These are phyloP conservation scores for Atta colombica DNA, from an alignment of 1,140 invertebrate genomes.

Conservation along the genomic window DNA sequence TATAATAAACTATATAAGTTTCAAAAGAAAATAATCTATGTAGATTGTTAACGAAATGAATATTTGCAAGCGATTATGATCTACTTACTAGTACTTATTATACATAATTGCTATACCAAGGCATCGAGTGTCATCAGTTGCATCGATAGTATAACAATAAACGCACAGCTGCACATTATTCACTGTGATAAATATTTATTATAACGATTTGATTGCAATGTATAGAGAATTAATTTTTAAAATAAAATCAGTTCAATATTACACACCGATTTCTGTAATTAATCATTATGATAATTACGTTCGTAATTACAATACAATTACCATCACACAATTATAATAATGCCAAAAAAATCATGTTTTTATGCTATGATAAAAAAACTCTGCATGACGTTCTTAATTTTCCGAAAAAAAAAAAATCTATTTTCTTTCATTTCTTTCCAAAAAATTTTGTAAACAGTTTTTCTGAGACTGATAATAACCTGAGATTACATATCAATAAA, in stretches of 20 bases:
- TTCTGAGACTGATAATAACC: too few relatives aligned
- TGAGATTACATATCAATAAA: too few relatives aligned
- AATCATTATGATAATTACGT: conserved; percentile 26
- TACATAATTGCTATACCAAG: neutral
- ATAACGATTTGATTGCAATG: conserved; percentile 45
- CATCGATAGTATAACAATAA: conserved; percentile 36
- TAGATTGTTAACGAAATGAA: neutral
- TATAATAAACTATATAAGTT: neutral
- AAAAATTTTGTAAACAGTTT: too few relatives aligned
- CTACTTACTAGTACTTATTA: neutral
- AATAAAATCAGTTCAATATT: conserved; percentile 10
- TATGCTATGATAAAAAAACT: neutral
- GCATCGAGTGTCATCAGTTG: neutral
- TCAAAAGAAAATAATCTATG: conserved; percentile 1
- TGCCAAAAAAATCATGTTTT: neutral
- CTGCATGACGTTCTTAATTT: neutral
- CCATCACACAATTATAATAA: conserved; percentile 20
- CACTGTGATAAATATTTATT: conserved; percentile 23
- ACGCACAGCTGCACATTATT: conserved; percentile 27
- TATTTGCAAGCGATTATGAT: neutral
- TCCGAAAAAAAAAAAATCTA: too few relatives aligned
- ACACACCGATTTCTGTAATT: conserved; percentile 15
- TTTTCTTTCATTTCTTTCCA: too few relatives aligned
- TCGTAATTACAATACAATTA: neutral
- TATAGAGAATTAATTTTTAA: conserved; percentile 32